A percentile compares a stretch with the other conserved stretches of the same genome.
These are phyloP conservation scores for Phylloscopus whistleri DNA, from an alignment of 2,113 vertebrate species.

Conservation along the genomic window DNA sequence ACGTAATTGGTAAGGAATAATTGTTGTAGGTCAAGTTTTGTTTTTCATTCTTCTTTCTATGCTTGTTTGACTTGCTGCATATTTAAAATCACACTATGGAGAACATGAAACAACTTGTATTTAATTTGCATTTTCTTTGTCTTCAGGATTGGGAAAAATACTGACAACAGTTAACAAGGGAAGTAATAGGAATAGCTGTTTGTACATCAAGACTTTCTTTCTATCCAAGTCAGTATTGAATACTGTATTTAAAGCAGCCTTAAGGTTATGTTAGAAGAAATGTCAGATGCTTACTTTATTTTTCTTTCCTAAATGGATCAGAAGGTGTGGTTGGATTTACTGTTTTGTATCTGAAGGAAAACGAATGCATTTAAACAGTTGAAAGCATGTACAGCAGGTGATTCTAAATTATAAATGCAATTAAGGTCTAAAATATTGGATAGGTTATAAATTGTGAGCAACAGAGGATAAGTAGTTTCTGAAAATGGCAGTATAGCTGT, in stretches of 20 bases:
- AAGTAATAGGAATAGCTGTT: slow-evolving; percentile 35
- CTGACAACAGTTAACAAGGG: slow-evolving; percentile 34
- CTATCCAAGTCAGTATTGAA: not conserved
- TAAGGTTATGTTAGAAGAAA: not conserved
- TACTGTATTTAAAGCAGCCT: not conserved
- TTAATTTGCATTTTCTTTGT: slow-evolving; percentile 76
- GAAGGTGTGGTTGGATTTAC: slow-evolving; percentile 33
- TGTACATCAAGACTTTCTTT: not conserved
- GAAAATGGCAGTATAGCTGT: slow-evolving; percentile 55
- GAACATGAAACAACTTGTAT: slow-evolving; percentile 65
- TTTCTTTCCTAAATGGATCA: slow-evolving; percentile 3
- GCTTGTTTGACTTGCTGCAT: slow-evolving; percentile 51
- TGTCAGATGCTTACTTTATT: not conserved
- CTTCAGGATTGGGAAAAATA: slow-evolving; percentile 45
- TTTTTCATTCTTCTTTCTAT: slow-evolving; percentile 29
- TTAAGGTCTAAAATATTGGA: slow-evolving; percentile 68
- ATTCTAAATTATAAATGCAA: slow-evolving; percentile 75
- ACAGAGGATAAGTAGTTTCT: slow-evolving; percentile 68
- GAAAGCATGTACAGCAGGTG: slow-evolving; percentile 72
- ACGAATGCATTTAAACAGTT: slow-evolving; percentile 72
- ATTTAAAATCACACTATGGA: slow-evolving; percentile 55
- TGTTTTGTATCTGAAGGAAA: slow-evolving; percentile 51
- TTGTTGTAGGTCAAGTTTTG: slow-evolving; percentile 26
- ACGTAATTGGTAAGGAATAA: slow-evolving; percentile 47
- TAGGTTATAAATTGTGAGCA: slow-evolving; percentile 69